Base-by-base conservation (phyloP, 2,113 vertebrate species). In the Takifugu bimaculatus region DNA sequence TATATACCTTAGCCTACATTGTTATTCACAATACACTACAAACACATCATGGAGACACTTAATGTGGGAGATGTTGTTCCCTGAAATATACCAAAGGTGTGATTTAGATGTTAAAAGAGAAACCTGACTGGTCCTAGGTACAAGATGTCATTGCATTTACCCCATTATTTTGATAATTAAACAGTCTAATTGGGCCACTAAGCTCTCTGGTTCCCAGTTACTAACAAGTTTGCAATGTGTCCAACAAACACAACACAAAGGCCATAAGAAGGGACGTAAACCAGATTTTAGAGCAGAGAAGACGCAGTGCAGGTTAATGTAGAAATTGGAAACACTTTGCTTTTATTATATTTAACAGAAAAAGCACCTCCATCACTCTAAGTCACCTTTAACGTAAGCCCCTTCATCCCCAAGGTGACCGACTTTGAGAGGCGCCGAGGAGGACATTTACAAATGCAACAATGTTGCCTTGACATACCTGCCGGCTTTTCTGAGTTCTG, bases 101-200 rank as follows among this genome's bases (percentile, higher is more conserved):
- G 61, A 50, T 65, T 62, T 42, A 2, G 15, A 68, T 39, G 52
- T 20, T 76, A 83, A 60, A 78, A 75, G 52, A 48, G 73, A 61
- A 83, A 67, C 74, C 20, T 20, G 20, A 75, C 71, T 65, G 68
- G 72, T 53, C 68, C 55, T 64, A 62, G 65, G 73, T 60, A 65
- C 57, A 68, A 73, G 81, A 77, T 54, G 12, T 75, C 54, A 48
- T 72, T 50, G 65, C 72, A 42, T 70, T 53, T 55, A 77, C 64
- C 78, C 83, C 83, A 85, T 88, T 85, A 85, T 83, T 81, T 83
- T 84, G 77, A 68, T 81, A 80, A 85, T 87, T 83, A 83, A 6
- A 39, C 64, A 67, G 25, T 85, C 81, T 81, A 79, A 85, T 86
- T 85, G 80, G 73, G 68, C 78, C 63, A 72, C 76, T 71, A 79